Base-by-base conservation (phyloP, 2,797 vertebrate species). In the Cichlasoma orientale region DNA sequence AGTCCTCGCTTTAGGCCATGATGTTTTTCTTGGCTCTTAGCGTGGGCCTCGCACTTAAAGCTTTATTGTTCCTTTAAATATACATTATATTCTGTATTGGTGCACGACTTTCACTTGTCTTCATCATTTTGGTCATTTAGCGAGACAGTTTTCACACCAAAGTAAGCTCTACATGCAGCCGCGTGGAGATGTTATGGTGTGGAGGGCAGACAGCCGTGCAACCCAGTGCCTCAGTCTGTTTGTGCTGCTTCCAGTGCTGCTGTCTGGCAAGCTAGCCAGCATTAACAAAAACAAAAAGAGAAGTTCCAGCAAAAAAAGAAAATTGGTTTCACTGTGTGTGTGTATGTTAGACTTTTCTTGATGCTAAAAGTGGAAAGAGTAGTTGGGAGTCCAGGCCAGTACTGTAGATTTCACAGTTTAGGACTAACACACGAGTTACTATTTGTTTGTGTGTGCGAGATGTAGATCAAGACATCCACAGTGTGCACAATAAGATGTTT, bases 131-230 rank as follows among this genome's bases (percentile, higher is more conserved):
- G 66, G 23, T 74, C 58, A 72, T 75, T 79, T 36, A 56, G 38
- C 47, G 55, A 54, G 82, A 83, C 59, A 23, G 75, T 16, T 56
- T 74, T 66, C 56, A 74, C 84, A 73, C 74, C 38, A 29, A 66
- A 71, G 59, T 53, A 66, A 58, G 61, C 81, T 21, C 38, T 5
- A 36, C 70, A 54, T 63, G 82, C 80, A 77, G 78, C 53, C 50
- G 3, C 61, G 69, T 75, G 33, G 66, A 74, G 59, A 56, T 81
- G 82, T 85, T 81, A 87, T 74, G 77, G 72, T 82, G 6, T 56
- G 14, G 6, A 33, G 75, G 27, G 80, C 86, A 87, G 90, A 88
- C 86, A 83, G 77, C 77, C 76, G 73, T 89, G 85, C 77, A 82
- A 79, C 66, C 80, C 9, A 23, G 31, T 19, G 4, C 57, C 66